Conservation (phyloP, 2,888 invertebrate species). For the Molorchus minor region DNA sequence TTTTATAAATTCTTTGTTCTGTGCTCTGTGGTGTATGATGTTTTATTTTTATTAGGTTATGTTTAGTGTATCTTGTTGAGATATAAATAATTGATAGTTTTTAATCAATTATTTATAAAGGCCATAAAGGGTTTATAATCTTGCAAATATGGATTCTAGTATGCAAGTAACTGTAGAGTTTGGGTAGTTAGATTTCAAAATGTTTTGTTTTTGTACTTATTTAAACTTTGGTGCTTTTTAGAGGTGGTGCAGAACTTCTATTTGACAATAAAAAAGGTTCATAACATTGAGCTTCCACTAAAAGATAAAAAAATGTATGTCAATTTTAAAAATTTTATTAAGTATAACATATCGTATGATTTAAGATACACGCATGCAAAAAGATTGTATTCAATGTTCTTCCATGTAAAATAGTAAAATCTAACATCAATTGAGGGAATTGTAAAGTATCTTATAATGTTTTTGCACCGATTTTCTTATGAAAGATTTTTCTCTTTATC, state of each 20-base stretch:
- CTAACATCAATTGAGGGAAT: neutral
- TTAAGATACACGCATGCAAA: neutral
- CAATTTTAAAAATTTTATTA: neutral
- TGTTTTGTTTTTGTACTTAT: neutral
- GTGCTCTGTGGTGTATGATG: too few relatives aligned
- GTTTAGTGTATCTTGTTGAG: too few relatives aligned
- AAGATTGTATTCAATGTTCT: neutral
- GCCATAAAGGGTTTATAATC: neutral
- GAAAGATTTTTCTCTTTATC: neutral
- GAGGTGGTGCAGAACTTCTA: slow-evolving; percentile 91
- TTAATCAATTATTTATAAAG: too few relatives aligned
- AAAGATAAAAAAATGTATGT: slow-evolving; percentile 65
- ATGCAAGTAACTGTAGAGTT: slow-evolving; percentile 54
- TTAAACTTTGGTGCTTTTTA: slow-evolving; percentile 56
- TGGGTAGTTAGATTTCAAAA: slow-evolving; percentile 45
- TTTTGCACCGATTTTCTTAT: neutral
- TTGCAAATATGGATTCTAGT: neutral
- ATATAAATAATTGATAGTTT: too few relatives aligned
- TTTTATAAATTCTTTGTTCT: too few relatives aligned
- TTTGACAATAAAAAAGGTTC: slow-evolving; percentile 83
- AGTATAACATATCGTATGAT: too few relatives aligned
- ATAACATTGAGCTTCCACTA: slow-evolving; percentile 72
- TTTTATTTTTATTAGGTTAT: too few relatives aligned
- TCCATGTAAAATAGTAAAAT: neutral
- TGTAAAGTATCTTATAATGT: neutral